Evolutionary conservation across 2,888 invertebrate species (phyloP).

Genomic region (Colletes collaris): DNA sequence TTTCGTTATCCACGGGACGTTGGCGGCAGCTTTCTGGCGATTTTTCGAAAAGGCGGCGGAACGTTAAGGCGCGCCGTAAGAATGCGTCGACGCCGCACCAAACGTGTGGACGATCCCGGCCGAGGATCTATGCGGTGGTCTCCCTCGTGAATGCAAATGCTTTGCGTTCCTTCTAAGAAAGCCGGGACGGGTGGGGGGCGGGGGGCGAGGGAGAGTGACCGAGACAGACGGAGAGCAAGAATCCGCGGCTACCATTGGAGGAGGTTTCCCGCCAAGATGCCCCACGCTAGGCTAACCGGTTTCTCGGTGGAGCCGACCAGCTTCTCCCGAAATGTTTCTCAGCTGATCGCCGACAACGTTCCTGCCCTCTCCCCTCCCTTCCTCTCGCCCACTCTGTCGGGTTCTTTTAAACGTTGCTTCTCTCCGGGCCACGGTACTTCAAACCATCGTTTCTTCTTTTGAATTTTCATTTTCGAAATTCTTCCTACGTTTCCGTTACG

Average conservation of each 20-base stretch:
- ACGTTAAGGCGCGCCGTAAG: neutral
- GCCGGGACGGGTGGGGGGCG: slow-evolving; percentile 55
- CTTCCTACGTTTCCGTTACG: too few relatives aligned
- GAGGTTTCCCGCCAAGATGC: slow-evolving; percentile 71
- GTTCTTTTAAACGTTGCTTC: neutral
- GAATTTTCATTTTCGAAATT: neutral
- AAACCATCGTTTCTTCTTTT: too few relatives aligned
- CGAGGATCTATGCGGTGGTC: slow-evolving; percentile 54
- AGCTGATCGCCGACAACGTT: slow-evolving; percentile 59
- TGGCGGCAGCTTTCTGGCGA: neutral
- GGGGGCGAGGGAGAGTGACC: neutral
- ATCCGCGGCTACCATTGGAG: slow-evolving; percentile 58
- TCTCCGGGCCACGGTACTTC: neutral
- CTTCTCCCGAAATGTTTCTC: slow-evolving; percentile 48
- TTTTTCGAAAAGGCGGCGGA: neutral
- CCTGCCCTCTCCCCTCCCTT: slow-evolving; percentile 12
- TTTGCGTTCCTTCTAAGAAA: slow-evolving; percentile 70
- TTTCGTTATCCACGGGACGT: neutral
- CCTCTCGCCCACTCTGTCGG: neutral
- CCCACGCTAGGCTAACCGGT: slow-evolving; percentile 62
- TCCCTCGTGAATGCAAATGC: slow-evolving; percentile 73
- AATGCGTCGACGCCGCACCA: neutral
- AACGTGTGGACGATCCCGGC: slow-evolving; percentile 5
- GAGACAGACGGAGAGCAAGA: neutral
- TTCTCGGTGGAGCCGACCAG: slow-evolving; percentile 25